Conservation (phyloP, 2,113 vertebrate species). For the Ceratotherium simum region DNA sequence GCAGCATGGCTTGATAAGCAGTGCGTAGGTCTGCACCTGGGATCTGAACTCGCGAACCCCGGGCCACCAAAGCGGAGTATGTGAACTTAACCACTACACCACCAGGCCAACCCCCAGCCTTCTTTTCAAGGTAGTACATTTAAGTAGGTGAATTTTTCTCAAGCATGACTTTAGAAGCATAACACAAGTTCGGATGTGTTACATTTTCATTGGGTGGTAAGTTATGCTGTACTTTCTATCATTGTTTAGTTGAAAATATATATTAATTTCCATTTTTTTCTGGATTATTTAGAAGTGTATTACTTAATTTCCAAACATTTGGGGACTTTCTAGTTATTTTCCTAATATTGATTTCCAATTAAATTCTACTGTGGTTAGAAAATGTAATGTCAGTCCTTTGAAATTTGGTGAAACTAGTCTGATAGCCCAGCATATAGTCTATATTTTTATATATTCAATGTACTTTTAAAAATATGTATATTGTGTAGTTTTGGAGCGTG, state of each 20-base stretch:
- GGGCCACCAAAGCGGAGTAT: too few relatives aligned
- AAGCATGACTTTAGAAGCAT: background rate
- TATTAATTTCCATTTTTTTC: background rate
- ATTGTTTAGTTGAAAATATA: background rate
- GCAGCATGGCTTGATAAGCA: too few relatives aligned
- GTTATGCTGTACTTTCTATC: background rate
- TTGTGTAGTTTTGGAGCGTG: background rate
- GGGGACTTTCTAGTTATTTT: background rate
- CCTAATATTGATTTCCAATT: background rate
- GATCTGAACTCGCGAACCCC: too few relatives aligned
- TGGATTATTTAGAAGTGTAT: background rate
- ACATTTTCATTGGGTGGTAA: background rate
- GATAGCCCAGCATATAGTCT: background rate
- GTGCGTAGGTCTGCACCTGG: too few relatives aligned
- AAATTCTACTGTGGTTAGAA: background rate
- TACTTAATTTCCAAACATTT: background rate
- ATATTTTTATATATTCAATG: background rate
- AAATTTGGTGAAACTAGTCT: background rate
- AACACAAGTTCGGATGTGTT: background rate
- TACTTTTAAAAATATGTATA: background rate
- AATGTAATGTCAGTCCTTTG: background rate
- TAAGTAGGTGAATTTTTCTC: background rate
- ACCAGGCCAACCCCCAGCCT: background rate
- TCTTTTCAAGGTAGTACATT: background rate
- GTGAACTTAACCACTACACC: too few relatives aligned